Percentiles rank a stretch among this genome's conserved stretches.
These are phyloP conservation scores for Myotis vivesi DNA, from an alignment of 2,797 vertebrate species.

Conservation along the genomic window DNA sequence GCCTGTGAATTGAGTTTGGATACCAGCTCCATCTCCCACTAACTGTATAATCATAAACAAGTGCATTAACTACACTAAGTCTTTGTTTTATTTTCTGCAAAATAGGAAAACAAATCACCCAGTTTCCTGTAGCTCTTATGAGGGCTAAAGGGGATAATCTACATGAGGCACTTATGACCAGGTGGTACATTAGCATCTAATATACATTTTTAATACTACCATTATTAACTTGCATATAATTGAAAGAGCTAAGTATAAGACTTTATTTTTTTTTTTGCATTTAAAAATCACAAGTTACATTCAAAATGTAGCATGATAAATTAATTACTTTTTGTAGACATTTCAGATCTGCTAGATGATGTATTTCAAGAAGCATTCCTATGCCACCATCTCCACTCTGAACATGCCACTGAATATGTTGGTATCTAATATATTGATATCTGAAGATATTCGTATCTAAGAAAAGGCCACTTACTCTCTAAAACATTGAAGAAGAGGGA, in stretches of 20 bases:
- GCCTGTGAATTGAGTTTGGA: background rate
- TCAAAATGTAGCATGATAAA: background rate
- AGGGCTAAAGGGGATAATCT: background rate
- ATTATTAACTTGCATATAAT: background rate
- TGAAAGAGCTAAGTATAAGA: background rate
- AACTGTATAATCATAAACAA: background rate
- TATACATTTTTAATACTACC: background rate
- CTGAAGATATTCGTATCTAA: background rate
- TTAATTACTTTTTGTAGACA: background rate
- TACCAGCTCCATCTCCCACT: background rate
- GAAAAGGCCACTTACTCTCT: background rate
- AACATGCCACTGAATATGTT: background rate
- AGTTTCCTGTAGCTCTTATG: background rate
- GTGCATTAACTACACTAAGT: background rate
- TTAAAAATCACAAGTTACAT: background rate
- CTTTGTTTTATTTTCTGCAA: conserved; percentile 5
- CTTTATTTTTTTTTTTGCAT: background rate
- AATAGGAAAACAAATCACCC: background rate
- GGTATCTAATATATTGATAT: background rate
- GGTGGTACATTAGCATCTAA: background rate
- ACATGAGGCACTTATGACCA: background rate
- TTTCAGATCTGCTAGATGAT: background rate
- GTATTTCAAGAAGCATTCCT: background rate
- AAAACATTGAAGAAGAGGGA: background rate
- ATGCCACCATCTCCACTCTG: background rate